Evolutionary conservation across 2,113 vertebrate species (phyloP).

Genomic region (Tupaia chinensis): DNA sequence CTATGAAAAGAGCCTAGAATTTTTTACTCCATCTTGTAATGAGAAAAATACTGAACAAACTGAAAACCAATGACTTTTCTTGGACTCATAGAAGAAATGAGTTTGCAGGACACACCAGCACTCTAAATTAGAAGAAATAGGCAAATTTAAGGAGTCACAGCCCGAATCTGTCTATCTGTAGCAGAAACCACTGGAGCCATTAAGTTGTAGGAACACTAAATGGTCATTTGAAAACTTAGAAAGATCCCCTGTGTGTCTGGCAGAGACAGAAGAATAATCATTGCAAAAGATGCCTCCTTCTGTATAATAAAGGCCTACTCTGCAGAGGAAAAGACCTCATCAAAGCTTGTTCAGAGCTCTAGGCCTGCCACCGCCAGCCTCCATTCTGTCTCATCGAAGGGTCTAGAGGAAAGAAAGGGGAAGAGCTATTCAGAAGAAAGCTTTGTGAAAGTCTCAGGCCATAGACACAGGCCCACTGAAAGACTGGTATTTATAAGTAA

Average conservation of each 20-base stretch:
- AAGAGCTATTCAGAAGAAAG: neutral
- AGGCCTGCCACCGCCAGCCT: neutral
- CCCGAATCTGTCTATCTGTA: neutral
- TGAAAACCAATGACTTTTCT: neutral
- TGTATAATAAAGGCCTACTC: neutral
- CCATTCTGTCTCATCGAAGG: neutral
- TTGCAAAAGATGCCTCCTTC: neutral
- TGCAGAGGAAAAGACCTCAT: neutral
- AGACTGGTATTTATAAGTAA: neutral
- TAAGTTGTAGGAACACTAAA: neutral
- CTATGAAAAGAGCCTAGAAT: neutral
- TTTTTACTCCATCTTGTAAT: neutral
- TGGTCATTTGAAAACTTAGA: neutral
- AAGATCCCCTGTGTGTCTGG: neutral
- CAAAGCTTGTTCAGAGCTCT: neutral
- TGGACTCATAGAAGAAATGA: neutral
- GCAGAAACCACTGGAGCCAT: neutral
- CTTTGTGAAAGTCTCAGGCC: neutral
- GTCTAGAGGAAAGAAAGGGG: too few species aligned
- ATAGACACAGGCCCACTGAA: neutral
- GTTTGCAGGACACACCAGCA: neutral
- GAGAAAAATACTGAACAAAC: conserved; percentile 7
- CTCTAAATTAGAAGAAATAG: neutral
- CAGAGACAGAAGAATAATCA: neutral
- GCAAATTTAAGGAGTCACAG: neutral